These are phyloP conservation scores for Uromys caudimaculatus DNA, from an alignment of 2,797 vertebrate genomes.

Conservation along the genomic window DNA sequence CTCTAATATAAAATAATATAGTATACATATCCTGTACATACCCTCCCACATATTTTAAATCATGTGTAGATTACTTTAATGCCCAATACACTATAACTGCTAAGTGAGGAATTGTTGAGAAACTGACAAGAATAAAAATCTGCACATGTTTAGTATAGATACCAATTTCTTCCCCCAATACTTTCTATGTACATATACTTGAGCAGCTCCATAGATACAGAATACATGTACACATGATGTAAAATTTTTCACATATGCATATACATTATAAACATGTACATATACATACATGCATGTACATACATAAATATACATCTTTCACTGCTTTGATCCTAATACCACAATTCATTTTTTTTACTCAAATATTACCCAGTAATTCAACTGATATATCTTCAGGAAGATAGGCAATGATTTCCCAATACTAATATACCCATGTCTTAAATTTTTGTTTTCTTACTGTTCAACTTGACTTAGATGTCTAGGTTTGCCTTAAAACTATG, in stretches of 20 bases:
- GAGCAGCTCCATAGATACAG: neutral
- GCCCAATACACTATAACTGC: neutral
- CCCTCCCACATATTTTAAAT: neutral
- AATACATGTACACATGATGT: rapidly evolving
- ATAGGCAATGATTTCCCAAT: neutral
- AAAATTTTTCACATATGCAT: neutral
- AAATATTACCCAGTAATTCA: neutral
- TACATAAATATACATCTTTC: neutral
- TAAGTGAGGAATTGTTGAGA: neutral
- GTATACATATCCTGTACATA: neutral
- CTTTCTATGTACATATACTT: neutral
- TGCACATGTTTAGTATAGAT: neutral
- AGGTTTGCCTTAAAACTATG: slow-evolving; percentile 2
- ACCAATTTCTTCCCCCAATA: neutral
- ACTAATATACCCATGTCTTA: neutral
- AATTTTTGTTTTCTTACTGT: neutral
- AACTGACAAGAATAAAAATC: neutral
- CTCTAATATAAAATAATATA: neutral
- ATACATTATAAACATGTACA: neutral
- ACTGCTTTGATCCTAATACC: neutral
- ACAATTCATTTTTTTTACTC: slow-evolving; percentile 17
- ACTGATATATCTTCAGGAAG: neutral
- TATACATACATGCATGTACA: neutral
- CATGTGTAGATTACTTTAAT: neutral
- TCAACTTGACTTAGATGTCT: neutral